These are phyloP conservation scores for Corythornis leucogaster DNA, from an alignment of 2,797 vertebrate species.

Conservation along the genomic window DNA sequence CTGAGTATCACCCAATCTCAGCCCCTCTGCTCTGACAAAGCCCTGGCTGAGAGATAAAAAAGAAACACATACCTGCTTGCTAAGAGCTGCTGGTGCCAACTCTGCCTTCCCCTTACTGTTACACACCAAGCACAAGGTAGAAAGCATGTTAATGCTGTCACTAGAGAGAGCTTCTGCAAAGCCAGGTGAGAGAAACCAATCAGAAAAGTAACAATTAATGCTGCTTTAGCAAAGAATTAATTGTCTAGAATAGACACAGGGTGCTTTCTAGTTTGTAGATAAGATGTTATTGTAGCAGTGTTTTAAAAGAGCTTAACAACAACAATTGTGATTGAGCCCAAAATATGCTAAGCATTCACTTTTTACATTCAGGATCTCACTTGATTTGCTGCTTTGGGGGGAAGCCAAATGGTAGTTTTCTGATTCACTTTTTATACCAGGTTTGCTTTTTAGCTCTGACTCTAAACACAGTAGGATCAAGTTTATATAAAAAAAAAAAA, in stretches of 20 bases:
- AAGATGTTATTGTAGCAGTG: neutral
- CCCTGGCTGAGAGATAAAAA: slow-evolving; percentile 49
- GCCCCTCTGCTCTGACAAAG: slow-evolving; percentile 42
- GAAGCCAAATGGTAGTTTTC: neutral
- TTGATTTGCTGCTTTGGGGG: neutral
- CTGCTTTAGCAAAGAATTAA: neutral
- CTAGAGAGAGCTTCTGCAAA: neutral
- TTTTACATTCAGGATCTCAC: neutral
- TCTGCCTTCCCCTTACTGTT: neutral
- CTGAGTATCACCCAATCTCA: slow-evolving; percentile 1
- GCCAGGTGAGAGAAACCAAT: neutral
- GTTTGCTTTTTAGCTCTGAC: slow-evolving; percentile 1
- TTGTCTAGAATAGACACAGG: neutral
- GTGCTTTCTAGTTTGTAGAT: neutral
- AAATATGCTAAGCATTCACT: neutral
- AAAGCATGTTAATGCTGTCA: slow-evolving; percentile 23
- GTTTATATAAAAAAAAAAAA: slow-evolving; percentile 32
- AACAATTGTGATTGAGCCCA: neutral
- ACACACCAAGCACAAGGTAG: neutral
- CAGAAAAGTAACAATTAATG: neutral
- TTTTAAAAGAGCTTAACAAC: neutral
- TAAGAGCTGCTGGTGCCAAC: neutral
- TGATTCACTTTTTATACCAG: neutral
- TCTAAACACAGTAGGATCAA: neutral
- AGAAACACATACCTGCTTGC: slow-evolving; percentile 25